Base-by-base conservation (phyloP, 1,140 invertebrate genomes). In the Ceratoteleas bidentatus region DNA sequence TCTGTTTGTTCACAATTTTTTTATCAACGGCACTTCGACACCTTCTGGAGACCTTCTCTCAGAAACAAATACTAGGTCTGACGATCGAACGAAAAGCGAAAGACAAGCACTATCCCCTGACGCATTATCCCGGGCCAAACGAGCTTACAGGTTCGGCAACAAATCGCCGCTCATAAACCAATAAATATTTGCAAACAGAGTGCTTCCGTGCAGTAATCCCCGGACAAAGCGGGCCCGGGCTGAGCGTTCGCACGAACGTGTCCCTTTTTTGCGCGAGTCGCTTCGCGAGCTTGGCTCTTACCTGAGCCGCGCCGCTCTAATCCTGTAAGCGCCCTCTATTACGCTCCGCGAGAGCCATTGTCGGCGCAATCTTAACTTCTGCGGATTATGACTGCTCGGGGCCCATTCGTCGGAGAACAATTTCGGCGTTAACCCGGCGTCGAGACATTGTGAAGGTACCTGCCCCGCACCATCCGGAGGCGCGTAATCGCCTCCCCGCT, bases 261-360 rank as follows among this genome's bases (percentile, higher is more conserved):
- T 78, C 74, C 58, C 61, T 78, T 78, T 69, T 81, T 85, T 77
- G 68, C 61, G 61, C 65, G 11, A 61, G 69, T 69, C 58, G 43
- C 38, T 11, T 40, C 56, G 57, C 66, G 83, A 88, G 86, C 61
- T 24, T 2, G 24, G 60, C 81, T 81, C 84, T 86, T 89, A 88
- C 87, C 89, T 88, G 77, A 33, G 62, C 73, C 52, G 45, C 75
- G 53, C 74, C 24, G 24, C 78, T 88, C 79, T 90, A 90, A 90
- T 90, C 89, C 89, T 87, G 83, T 89, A 88, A 89, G 85, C 85
- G 84, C 84, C 86, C 88, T 87, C 86, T 89, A 88, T 88, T 87
- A 90, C 89, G 89, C 89, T 89, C 84, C 85, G 85, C 83, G 76
- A 80, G 70, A 60, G 65, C 85, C 73, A 88, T 90, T 90, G 86